A percentile compares a stretch with the other conserved stretches of the same genome.
Conservation (phyloP, 2,113 vertebrate genomes). For the Cyprinus carpio region DNA sequence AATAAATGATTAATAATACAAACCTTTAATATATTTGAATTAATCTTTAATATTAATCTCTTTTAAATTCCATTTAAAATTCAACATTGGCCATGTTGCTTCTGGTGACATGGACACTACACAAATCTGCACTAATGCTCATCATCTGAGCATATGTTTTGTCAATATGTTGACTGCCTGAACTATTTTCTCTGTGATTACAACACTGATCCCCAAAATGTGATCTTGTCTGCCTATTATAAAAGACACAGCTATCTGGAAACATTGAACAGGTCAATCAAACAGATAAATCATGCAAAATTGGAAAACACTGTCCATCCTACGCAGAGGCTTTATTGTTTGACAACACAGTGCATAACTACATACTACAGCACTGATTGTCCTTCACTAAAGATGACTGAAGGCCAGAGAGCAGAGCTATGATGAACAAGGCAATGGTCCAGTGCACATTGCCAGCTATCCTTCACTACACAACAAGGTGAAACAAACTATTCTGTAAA, state of each 20-base stretch:
- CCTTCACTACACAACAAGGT: neutral
- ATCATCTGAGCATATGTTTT: constrained; percentile 60
- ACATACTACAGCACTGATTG: neutral
- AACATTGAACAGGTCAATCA: neutral
- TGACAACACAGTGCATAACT: constrained; percentile 11
- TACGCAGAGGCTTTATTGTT: too few relatives aligned
- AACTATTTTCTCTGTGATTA: neutral
- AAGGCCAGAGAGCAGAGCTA: constrained; percentile 1
- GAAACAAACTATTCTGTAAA: constrained; percentile 26
- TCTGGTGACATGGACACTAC: neutral
- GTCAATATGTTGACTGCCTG: constrained; percentile 49
- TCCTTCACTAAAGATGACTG: neutral
- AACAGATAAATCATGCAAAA: neutral
- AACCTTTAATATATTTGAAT: too few relatives aligned
- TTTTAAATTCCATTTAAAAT: neutral
- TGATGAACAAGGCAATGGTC: constrained; percentile 38
- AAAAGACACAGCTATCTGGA: neutral
- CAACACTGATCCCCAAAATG: neutral
- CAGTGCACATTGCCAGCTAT: neutral
- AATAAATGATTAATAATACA: too few relatives aligned
- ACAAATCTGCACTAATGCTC: constrained; percentile 58
- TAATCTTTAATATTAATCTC: too few relatives aligned
- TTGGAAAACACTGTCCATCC: neutral
- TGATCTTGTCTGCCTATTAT: neutral
- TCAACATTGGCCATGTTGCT: neutral